Evolutionary conservation across 2,888 invertebrate genomes (phyloP), one percentile per base, ranked within the genome.

Genomic region (Lycophotia porphyrea): DNA sequence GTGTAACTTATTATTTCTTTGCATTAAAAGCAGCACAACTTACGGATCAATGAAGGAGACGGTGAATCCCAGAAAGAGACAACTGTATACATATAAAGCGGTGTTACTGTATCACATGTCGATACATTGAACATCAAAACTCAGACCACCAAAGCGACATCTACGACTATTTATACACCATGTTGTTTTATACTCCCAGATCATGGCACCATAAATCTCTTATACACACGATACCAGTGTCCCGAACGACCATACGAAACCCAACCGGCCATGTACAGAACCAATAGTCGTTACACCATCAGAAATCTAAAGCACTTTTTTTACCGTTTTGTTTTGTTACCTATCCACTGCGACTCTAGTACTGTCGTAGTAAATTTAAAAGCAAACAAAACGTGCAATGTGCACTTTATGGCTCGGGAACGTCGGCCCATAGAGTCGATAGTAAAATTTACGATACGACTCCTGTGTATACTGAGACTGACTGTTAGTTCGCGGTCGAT

Each of bases 371-470:
- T 88, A 88, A 88, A 87, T 89, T 85, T 87, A 84, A 88, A 88
- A 83, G 76, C 81, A 85, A 90, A 90, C 89, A 90, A 88, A 90
- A 89, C 88, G 87, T 87, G 88, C 89, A 90, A 89, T 89, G 90
- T 88, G 84, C 88, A 84, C 74, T 92, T 91, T 92, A 91, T 88
- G 89, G 88, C 77, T 27, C 67, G 80, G 85, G 84, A 77, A 84
- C 80, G 88, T 84, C 76, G 77, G 81, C 60, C 80, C 88, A 83
- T 85, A 74, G 82, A 89, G 84, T 87, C 85, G 88, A 90, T 91
- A 86, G 79, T 88, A 87, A 89, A 92, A 93, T 93, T 92, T 93
- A 93, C 88, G 93, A 89, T 88, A 88, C 88, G 83, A 81, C 82
- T 67, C 68, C 77, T 66, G 79, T 81, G 80, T 82, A 89, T 89